phyloP scores from a whole-genome alignment of 2,113 vertebrate genomes.

The Athene noctua region DNA sequence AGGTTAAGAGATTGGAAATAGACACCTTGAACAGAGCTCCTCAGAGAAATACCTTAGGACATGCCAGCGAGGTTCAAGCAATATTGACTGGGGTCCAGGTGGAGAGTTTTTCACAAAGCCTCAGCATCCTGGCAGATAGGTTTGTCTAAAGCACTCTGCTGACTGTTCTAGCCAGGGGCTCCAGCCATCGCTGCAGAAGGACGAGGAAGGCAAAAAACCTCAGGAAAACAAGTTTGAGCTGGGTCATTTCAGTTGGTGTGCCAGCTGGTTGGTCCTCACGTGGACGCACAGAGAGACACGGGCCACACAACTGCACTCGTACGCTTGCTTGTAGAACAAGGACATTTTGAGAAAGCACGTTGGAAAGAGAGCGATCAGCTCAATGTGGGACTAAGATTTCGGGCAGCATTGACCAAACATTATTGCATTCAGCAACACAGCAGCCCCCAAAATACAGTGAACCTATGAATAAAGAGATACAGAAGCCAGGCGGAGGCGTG shows the following conservation, averaged over 20 bases:
- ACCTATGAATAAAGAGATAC: not conserved
- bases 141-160: not conserved
- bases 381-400: not conserved
- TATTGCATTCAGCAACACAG: not conserved
- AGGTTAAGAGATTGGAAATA: not conserved
- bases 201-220: not conserved
- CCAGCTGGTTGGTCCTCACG: not conserved
- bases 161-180: not conserved
- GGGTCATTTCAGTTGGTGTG: not conserved
- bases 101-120: not conserved
- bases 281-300: fast-evolving
- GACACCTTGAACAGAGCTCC: not conserved
- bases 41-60: not conserved
- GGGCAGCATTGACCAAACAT: not conserved
- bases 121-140: not conserved
- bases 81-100: not conserved
- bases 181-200: not conserved
- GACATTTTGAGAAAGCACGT: fast-evolving
- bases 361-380: not conserved
- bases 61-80: not conserved
- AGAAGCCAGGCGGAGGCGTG: not conserved
- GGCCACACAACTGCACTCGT: fast-evolving
- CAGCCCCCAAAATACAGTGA: not conserved
- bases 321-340: not conserved
- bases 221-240: not conserved